Evolutionary conservation across 2,113 vertebrate species (phyloP).

Genomic region (Galemys pyrenaicus): DNA sequence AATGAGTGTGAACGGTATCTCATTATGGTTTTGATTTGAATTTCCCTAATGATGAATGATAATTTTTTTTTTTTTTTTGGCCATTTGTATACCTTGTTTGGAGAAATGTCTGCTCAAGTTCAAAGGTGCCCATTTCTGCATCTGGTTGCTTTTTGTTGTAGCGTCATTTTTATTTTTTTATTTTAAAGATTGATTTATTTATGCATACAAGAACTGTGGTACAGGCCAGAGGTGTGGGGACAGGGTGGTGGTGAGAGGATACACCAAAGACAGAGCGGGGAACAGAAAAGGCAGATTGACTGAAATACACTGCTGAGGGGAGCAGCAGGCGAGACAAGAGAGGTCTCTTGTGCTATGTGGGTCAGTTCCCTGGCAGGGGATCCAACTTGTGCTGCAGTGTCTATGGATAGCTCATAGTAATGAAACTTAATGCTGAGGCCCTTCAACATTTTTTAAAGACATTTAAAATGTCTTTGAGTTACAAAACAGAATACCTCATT

Average conservation of each 20-base stretch:
- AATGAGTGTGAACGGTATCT: neutral
- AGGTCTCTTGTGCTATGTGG: no score
- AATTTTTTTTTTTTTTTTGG: neutral
- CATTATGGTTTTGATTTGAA: neutral
- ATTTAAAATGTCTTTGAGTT: conserved; percentile 25
- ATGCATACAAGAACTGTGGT: no score
- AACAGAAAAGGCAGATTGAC: no score
- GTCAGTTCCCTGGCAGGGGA: no score
- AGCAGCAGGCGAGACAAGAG: no score
- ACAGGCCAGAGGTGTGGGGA: no score
- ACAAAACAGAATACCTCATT: neutral
- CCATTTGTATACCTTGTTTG: neutral
- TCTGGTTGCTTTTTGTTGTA: neutral
- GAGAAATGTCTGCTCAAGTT: conserved; percentile 30
- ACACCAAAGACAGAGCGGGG: no score
- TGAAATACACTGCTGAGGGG: no score
- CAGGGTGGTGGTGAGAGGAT: no score
- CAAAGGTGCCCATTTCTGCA: neutral
- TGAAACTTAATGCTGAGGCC: no score
- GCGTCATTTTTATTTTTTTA: neutral
- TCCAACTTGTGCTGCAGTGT: no score
- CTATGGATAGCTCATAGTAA: no score
- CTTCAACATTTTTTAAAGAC: conserved; percentile 42
- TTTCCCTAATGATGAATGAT: neutral
- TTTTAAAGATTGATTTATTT: neutral